Evolutionary conservation across 2,113 vertebrate genomes (phyloP), one percentile per base, ranked within the genome.

Genomic region (Puma concolor): DNA sequence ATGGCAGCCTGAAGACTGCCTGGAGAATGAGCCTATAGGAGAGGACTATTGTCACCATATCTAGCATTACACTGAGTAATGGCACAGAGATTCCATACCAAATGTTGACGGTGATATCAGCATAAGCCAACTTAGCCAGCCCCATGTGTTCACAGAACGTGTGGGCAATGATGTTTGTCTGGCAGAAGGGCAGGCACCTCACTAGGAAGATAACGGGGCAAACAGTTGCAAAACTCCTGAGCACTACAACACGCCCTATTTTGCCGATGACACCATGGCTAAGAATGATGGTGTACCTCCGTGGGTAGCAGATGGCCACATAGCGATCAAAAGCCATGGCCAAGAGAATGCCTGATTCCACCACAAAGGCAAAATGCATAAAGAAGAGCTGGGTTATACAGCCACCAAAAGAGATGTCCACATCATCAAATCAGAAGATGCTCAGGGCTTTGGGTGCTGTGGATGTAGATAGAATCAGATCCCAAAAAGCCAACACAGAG

Each of bases 301-400:
- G n/a, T 11, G 96, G 96, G 79, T 93, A 79, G 57, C 95, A 97
- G 92, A 97, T 95, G 52, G 91, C 96, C 66, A 95, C 93, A 48
- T 66, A 98, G 29, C 2, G 15, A 80, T 96, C 95, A 69, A 97
- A 88, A 86, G 94, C 88, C 94, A 94, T 92, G 36, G 95, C 80
- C 16, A 96, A 81, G 69, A 98, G 88, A 72, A 94, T 93, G 12
- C 60, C 88, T 66, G 92, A 96, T 29, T 96, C 95, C 19, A 87
- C 88, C 10, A 88, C 69, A 52, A 94, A 92, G 84, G 95, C 81
- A 76, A 91, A 96, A 50, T 97, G 95, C 92, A 96, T 96, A 19
- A 93, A 94, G 63, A 98, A 98, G 63, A 98, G 96, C 31, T 97
- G 95, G 44, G 91, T 91, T 76, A 97, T 9, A 80, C 93, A 98